These are phyloP conservation scores for Drosophila infuscata DNA, from an alignment of 2,888 invertebrate genomes.

Conservation along the genomic window DNA sequence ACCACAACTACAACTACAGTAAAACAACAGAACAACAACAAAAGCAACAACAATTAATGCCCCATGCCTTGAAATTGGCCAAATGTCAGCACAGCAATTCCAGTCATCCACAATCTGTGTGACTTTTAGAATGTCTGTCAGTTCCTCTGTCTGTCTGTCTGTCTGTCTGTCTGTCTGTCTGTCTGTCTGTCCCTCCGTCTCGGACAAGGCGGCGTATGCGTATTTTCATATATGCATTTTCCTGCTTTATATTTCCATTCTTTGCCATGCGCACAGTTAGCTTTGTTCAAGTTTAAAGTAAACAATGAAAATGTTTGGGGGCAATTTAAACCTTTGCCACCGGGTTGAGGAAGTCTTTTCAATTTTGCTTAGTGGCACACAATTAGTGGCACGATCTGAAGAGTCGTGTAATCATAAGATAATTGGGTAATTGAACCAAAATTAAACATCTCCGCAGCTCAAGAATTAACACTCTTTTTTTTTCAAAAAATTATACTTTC, in stretches of 20 bases:
- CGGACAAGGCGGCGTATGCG: conserved; percentile 64
- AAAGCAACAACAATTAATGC: conserved; percentile 63
- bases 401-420: background rate
- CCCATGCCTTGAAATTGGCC: conserved; percentile 55
- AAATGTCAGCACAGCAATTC: conserved; percentile 44
- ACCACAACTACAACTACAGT: conserved; percentile 27
- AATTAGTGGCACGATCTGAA: background rate
- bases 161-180: background rate
- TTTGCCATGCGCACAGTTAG: background rate
- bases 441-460: background rate
- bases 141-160: background rate
- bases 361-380: background rate
- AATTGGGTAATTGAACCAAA: background rate
- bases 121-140: background rate
- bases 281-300: background rate
- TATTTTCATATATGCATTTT: conserved; percentile 37
- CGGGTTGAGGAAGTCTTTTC: background rate
- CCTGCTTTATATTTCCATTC: background rate
- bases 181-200: background rate
- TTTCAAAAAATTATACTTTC: background rate
- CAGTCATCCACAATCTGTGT: conserved; percentile 8
- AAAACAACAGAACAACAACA: background rate
- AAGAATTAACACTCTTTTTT: background rate
- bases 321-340: background rate
- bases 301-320: background rate